phyloP scores from a whole-genome alignment of 2,888 invertebrate species.

The Lithophane leautieri region DNA sequence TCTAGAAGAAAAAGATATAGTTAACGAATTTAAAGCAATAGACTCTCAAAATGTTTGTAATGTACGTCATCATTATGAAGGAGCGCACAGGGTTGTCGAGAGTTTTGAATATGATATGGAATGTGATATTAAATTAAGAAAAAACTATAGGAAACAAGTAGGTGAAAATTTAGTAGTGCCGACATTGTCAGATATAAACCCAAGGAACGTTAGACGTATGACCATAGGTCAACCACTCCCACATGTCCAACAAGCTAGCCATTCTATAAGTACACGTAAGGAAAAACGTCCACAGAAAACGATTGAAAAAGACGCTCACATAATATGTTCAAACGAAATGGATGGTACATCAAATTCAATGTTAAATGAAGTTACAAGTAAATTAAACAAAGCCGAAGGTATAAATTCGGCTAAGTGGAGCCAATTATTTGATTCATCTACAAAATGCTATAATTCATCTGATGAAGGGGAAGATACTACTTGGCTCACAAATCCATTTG shows the following conservation, averaged over 20 bases:
- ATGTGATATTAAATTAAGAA: slow-evolving; percentile 75
- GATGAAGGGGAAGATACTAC: slow-evolving; percentile 28
- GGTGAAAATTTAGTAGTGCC: slow-evolving; percentile 73
- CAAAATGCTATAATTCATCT: slow-evolving; percentile 12
- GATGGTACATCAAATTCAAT: slow-evolving; percentile 16
- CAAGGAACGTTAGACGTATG: slow-evolving; percentile 80
- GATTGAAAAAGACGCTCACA: slow-evolving; percentile 5
- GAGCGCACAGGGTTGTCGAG: slow-evolving; percentile 53
- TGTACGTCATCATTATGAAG: slow-evolving; percentile 32
- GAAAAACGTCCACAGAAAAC: slow-evolving; percentile 3
- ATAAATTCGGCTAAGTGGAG: background rate
- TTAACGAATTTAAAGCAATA: slow-evolving; percentile 23
- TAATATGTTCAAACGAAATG: slow-evolving; percentile 19
- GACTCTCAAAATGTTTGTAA: slow-evolving; percentile 31
- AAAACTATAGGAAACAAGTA: slow-evolving; percentile 71
- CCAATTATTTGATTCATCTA: background rate
- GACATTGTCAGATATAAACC: slow-evolving; percentile 72
- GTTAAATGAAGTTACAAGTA: slow-evolving; percentile 13
- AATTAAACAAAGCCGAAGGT: slow-evolving; percentile 4
- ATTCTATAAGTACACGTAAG: background rate
- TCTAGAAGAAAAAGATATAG: slow-evolving; percentile 11
- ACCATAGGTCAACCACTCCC: slow-evolving; percentile 73
- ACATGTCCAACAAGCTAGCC: slow-evolving; percentile 12
- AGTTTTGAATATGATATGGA: slow-evolving; percentile 57
- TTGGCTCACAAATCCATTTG: slow-evolving; percentile 18